Conservation (phyloP, 1,140 invertebrate genomes). For the Atta colombica region DNA sequence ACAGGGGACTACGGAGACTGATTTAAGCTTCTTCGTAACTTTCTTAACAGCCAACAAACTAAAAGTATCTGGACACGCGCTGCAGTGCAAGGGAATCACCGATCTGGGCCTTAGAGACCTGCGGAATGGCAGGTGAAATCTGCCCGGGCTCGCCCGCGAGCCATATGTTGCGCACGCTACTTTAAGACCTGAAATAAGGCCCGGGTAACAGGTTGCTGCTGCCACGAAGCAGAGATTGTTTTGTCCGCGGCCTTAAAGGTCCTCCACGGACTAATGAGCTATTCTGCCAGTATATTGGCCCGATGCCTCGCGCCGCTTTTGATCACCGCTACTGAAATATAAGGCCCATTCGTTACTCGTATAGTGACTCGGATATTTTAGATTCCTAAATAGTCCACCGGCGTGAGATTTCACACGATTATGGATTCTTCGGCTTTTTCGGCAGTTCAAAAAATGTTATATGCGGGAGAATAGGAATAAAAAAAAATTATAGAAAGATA, state of each 20-base stretch:
- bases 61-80: constrained; percentile 31
- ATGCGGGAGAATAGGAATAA: neutral
- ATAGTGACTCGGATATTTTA: constrained; percentile 55
- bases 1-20: constrained; percentile 38
- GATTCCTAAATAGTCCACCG: constrained; percentile 5
- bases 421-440: neutral
- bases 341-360: constrained; percentile 39
- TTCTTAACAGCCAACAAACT: constrained; percentile 20
- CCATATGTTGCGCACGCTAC: constrained; percentile 80
- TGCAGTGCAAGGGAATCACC: constrained; percentile 42
- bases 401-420: constrained; percentile 26
- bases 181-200: constrained; percentile 70
- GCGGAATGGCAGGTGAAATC: constrained; percentile 76
- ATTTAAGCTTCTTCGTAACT: constrained; percentile 39
- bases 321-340: constrained; percentile 62
- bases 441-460: neutral
- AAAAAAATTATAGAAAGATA: neutral
- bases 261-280: constrained; percentile 75
- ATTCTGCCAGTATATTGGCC: constrained; percentile 69
- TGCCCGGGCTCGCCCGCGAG: constrained; percentile 66
- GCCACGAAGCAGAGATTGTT: constrained; percentile 77
- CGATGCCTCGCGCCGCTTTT: constrained; percentile 52
- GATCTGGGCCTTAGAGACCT: constrained; percentile 38
- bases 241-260: constrained; percentile 73
- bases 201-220: constrained; percentile 79